Conservation (phyloP, 2,888 invertebrate genomes). For the Brachyptera risi region DNA sequence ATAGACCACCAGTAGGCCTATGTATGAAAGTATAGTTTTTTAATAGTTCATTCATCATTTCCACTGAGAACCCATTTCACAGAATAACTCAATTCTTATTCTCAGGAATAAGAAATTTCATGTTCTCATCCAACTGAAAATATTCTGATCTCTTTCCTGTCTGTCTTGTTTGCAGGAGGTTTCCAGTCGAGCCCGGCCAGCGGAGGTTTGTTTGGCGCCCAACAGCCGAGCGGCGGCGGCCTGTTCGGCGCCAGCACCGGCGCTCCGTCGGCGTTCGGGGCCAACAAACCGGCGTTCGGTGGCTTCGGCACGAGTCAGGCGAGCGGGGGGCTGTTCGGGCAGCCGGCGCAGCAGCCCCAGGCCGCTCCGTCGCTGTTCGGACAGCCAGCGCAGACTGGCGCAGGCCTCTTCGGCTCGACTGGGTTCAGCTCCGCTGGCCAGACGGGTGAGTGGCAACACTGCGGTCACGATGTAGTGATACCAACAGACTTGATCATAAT, state of each 20-base stretch:
- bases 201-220: slow-evolving; percentile 32
- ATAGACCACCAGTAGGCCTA: too few relatives aligned
- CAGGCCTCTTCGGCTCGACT: slow-evolving; percentile 45
- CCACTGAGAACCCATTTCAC: too few relatives aligned
- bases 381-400: slow-evolving; percentile 49
- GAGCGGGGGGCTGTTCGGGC: slow-evolving; percentile 60
- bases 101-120: not conserved
- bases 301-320: slow-evolving; percentile 42
- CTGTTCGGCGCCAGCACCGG: slow-evolving; percentile 31
- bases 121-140: not conserved
- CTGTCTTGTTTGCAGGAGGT: slow-evolving; percentile 24
- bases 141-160: not conserved
- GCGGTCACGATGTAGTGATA: too few relatives aligned
- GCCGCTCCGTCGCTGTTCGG: slow-evolving; percentile 47
- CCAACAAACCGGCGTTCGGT: slow-evolving; percentile 58
- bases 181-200: slow-evolving; percentile 30
- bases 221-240: slow-evolving; percentile 27
- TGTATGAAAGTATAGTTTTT: too few relatives aligned
- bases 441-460: not conserved
- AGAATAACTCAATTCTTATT: too few relatives aligned
- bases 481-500: too few relatives aligned
- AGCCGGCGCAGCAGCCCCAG: slow-evolving; percentile 41
- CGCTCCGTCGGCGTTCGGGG: slow-evolving; percentile 60
- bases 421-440: slow-evolving; percentile 34
- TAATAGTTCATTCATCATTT: too few relatives aligned